Conservation (phyloP, 2,113 vertebrate genomes). For the Meriones unguiculatus region DNA sequence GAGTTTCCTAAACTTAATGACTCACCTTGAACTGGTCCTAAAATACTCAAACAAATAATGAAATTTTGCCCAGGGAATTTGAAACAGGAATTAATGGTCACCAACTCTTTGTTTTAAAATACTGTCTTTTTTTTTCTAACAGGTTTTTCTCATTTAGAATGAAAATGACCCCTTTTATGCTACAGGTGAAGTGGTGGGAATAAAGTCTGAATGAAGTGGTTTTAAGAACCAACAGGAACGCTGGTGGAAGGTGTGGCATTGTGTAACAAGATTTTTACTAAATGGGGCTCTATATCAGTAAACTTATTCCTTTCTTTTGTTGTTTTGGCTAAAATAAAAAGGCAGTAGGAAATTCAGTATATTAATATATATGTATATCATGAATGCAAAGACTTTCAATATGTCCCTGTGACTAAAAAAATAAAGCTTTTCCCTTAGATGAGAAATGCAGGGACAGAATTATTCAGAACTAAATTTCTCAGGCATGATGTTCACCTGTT, state of each 20-base stretch:
- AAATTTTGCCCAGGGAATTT: not conserved
- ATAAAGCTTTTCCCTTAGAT: conserved; percentile 70
- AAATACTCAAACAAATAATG: not conserved
- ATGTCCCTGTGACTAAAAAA: conserved; percentile 69
- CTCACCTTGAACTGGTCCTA: not conserved
- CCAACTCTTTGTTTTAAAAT: not conserved
- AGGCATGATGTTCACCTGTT: conserved; percentile 54
- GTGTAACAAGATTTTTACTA: conserved; percentile 62
- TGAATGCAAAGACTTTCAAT: conserved; percentile 85
- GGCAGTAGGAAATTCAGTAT: conserved; percentile 39
- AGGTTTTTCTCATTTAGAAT: not conserved
- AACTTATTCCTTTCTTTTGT: conserved; percentile 37
- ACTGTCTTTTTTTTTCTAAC: conserved; percentile 12
- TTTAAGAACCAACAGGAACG: conserved; percentile 41
- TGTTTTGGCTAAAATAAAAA: conserved; percentile 64
- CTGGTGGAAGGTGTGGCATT: conserved; percentile 33
- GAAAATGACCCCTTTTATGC: not conserved
- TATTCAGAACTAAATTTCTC: conserved; percentile 64
- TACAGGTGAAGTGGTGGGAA: not conserved
- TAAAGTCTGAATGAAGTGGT: not conserved
- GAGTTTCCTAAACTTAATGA: not conserved
- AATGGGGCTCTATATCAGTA: conserved; percentile 53
- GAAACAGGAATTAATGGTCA: conserved; percentile 35
- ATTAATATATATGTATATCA: conserved; percentile 54
- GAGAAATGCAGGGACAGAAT: conserved; percentile 67